Conservation (phyloP, 35 echinoderm and acorn worm genomes). For the Apostichopus californicus region DNA sequence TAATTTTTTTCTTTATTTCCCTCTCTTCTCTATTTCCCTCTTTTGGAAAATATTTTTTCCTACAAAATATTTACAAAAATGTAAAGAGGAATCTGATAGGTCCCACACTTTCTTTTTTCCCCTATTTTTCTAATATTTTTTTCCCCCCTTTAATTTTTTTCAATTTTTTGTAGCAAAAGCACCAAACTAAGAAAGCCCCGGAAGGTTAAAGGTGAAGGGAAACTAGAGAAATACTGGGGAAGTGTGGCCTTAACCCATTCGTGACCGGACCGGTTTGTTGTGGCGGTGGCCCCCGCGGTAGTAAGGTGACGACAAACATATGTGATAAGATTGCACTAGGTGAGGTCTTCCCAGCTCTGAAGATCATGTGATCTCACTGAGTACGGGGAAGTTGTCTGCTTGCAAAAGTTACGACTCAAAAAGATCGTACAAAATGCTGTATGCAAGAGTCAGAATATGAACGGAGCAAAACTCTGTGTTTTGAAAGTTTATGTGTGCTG, state of each 20-base stretch:
- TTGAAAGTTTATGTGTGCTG: slow-evolving; percentile 87
- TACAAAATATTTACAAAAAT: slow-evolving; percentile 56
- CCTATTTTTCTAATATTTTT: too few species aligned
- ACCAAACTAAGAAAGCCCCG: slow-evolving; percentile 59
- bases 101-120: slow-evolving; percentile 29
- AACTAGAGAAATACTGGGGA: slow-evolving; percentile 44
- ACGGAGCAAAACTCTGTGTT: background rate
- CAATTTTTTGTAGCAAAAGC: slow-evolving; percentile 47
- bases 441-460: slow-evolving; percentile 2
- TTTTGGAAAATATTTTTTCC: slow-evolving; percentile 35
- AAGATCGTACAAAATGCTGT: slow-evolving; percentile 19
- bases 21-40: background rate
- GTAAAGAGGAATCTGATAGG: slow-evolving; percentile 22
- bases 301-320: slow-evolving; percentile 62
- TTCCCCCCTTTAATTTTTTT: background rate
- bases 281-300: slow-evolving; percentile 65
- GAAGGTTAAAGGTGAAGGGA: slow-evolving; percentile 56
- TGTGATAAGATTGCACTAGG: slow-evolving; percentile 73
- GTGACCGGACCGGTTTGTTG: slow-evolving; percentile 53
- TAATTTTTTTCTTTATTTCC: background rate
- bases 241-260: slow-evolving; percentile 80
- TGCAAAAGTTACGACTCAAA: slow-evolving; percentile 38
- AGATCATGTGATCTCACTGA: slow-evolving; percentile 48
- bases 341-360: slow-evolving; percentile 31
- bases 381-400: slow-evolving; percentile 34